Evolutionary conservation across 2,797 vertebrate species (phyloP).

Genomic region (Nothura maculosa): DNA sequence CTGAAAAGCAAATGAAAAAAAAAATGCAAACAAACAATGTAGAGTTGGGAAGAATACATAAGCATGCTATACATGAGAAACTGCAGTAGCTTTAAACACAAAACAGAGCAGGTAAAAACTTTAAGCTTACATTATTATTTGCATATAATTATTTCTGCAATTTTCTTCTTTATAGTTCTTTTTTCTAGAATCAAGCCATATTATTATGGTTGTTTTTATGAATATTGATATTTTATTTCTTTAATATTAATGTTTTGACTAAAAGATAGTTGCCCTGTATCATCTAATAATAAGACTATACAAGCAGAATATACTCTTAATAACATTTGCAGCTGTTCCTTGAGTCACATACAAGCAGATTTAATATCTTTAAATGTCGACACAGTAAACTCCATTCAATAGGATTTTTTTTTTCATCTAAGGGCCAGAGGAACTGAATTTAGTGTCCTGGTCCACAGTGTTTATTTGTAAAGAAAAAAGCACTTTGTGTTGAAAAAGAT

Average conservation of each 20-base stretch:
- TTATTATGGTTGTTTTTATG: background rate
- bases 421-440: background rate
- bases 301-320: conserved; percentile 35
- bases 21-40: background rate
- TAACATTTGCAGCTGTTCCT: conserved; percentile 36
- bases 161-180: background rate
- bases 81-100: conserved; percentile 16
- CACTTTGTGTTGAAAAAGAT: conserved; percentile 39
- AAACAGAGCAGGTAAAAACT: conserved; percentile 8
- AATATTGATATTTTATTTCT: conserved; percentile 4
- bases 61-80: conserved; percentile 16
- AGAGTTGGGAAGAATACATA: background rate
- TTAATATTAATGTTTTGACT: conserved; percentile 16
- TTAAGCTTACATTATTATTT: background rate
- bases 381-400: conserved; percentile 28
- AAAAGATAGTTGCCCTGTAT: background rate
- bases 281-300: conserved; percentile 36
- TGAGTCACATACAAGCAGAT: background rate
- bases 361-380: conserved; percentile 54
- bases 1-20: conserved; percentile 72
- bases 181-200: background rate
- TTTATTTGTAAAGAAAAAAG: conserved; percentile 38
- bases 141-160: background rate
- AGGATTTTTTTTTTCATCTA: background rate
- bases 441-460: background rate